phyloP scores from a whole-genome alignment of 2,888 invertebrate species.

The Melieria picta region DNA sequence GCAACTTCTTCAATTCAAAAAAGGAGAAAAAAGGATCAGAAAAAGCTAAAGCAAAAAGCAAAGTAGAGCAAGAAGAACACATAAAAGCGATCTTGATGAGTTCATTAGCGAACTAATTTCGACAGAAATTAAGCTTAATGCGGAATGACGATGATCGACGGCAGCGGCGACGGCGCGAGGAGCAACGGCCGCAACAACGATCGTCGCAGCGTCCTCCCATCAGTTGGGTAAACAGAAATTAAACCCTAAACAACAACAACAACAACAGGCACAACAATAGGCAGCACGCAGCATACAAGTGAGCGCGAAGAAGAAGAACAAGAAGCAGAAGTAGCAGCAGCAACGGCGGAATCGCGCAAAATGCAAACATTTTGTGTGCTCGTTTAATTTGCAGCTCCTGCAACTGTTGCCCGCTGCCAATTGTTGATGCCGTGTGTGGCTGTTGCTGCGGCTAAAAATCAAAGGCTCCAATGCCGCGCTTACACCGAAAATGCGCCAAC shows the following conservation, averaged over 20 bases:
- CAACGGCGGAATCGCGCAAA: slow-evolving; percentile 40
- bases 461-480: slow-evolving; percentile 54
- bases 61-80: neutral
- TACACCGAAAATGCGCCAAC: slow-evolving; percentile 41
- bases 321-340: neutral
- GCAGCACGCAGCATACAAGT: neutral
- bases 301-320: neutral
- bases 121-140: slow-evolving; percentile 63
- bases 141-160: slow-evolving; percentile 53
- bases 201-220: slow-evolving; percentile 24
- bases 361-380: slow-evolving; percentile 36
- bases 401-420: slow-evolving; percentile 30
- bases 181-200: slow-evolving; percentile 9
- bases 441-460: slow-evolving; percentile 47
- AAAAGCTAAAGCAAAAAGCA: neutral
- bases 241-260: slow-evolving; percentile 39
- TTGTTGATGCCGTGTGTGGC: slow-evolving; percentile 47
- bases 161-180: neutral
- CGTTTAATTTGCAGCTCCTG: slow-evolving; percentile 61
- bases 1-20: too few relatives aligned
- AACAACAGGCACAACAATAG: slow-evolving; percentile 20
- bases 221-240: slow-evolving; percentile 57
- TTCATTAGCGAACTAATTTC: slow-evolving; percentile 64
- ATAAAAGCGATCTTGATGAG: slow-evolving; percentile 54
- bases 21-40: neutral